phyloP scores from a whole-genome alignment of 1,140 invertebrate genomes.

The Potamilus streckersoni region DNA sequence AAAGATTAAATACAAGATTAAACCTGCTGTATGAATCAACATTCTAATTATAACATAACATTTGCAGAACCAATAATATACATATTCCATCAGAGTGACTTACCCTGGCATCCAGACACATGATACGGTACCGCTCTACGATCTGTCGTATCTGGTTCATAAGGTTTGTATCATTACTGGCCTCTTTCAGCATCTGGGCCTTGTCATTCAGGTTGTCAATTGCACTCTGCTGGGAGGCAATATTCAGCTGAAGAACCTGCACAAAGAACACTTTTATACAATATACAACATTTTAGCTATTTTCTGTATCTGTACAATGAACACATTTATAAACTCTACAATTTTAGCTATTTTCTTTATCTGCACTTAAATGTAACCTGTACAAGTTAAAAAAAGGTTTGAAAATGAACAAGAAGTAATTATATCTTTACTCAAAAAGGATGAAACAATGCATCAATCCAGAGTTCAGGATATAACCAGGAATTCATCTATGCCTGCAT shows the following conservation, averaged over 20 bases:
- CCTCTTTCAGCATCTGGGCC: conserved; percentile 88
- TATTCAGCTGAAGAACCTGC: conserved; percentile 81
- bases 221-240: conserved; percentile 90
- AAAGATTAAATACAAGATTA: too few relatives aligned
- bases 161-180: conserved; percentile 83
- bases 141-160: conserved; percentile 87
- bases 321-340: too few relatives aligned
- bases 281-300: not conserved
- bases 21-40: too few relatives aligned
- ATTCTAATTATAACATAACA: too few relatives aligned
- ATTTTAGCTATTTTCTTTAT: too few relatives aligned
- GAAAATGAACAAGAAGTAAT: too few relatives aligned
- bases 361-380: not conserved
- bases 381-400: not conserved
- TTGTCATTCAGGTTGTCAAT: conserved; percentile 89
- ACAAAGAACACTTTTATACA: too few relatives aligned
- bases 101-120: conserved; percentile 78
- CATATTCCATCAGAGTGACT: conserved; percentile 11
- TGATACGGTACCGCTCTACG: conserved; percentile 82
- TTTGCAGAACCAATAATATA: too few relatives aligned
- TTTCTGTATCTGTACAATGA: not conserved
- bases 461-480: too few relatives aligned
- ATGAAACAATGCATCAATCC: too few relatives aligned
- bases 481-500: too few relatives aligned
- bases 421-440: too few relatives aligned